phyloP scores from a whole-genome alignment of 2,888 invertebrate species.

The Limenitis camilla region DNA sequence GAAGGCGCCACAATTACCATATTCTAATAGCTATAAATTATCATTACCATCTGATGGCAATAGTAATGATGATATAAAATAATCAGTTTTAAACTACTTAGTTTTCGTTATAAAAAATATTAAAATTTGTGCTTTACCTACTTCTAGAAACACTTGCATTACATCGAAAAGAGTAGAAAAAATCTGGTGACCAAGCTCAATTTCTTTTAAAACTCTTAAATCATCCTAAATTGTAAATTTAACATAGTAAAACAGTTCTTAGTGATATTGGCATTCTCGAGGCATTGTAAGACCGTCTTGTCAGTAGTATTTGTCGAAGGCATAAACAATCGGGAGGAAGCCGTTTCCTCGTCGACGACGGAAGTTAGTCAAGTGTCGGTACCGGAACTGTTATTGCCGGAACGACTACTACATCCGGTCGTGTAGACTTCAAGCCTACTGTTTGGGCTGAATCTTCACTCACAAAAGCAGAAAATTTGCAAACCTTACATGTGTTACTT shows the following conservation, averaged over 20 bases:
- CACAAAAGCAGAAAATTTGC: not conserved
- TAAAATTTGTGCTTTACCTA: too few relatives aligned
- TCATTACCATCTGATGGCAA: constrained; percentile 40
- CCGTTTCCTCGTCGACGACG: constrained; percentile 61
- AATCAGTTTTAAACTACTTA: not conserved
- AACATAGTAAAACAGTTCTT: too few relatives aligned
- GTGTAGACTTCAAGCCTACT: constrained; percentile 63
- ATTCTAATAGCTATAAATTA: constrained; percentile 58
- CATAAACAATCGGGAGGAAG: constrained; percentile 67
- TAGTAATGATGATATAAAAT: constrained; percentile 23
- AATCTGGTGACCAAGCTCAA: not conserved
- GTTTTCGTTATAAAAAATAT: not conserved
- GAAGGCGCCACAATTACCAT: constrained; percentile 49
- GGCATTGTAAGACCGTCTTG: constrained; percentile 7
- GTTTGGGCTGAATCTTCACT: constrained; percentile 15
- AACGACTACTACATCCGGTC: constrained; percentile 67
- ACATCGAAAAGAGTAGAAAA: not conserved
- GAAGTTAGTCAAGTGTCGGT: constrained; percentile 66
- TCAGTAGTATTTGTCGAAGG: constrained; percentile 36
- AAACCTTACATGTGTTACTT: too few relatives aligned
- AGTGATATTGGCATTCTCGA: too few relatives aligned
- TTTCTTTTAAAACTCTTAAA: too few relatives aligned
- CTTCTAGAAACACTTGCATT: too few relatives aligned
- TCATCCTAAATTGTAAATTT: too few relatives aligned
- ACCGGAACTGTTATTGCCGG: constrained; percentile 72